Percentiles rank a stretch among this genome's conserved stretches.
These are phyloP conservation scores for Pollimyrus isidori DNA, from an alignment of 2,113 vertebrate species.

Conservation along the genomic window DNA sequence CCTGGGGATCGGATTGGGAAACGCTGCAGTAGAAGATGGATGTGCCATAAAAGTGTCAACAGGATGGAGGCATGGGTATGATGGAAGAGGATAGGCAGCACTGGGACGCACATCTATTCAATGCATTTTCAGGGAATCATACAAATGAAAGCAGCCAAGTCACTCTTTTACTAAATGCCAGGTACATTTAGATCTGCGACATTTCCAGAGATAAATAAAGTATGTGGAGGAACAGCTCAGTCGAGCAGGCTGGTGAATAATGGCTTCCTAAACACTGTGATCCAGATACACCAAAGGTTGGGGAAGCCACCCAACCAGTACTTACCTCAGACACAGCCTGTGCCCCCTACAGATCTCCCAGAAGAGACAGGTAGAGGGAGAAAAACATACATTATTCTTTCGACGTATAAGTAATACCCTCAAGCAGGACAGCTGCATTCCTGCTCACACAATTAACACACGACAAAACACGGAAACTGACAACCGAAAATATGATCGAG, in stretches of 20 bases:
- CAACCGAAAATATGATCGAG: neutral
- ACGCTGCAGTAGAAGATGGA: neutral
- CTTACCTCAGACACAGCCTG: slow-evolving; percentile 58
- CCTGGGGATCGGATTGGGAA: neutral
- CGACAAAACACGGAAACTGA: neutral
- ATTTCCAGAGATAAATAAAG: neutral
- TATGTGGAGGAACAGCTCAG: neutral
- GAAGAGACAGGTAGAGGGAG: slow-evolving; percentile 15
- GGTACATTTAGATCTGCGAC: neutral
- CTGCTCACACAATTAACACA: neutral
- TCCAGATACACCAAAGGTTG: neutral
- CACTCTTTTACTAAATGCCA: neutral
- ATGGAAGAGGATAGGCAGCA: neutral
- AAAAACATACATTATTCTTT: slow-evolving; percentile 31
- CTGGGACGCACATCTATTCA: neutral
- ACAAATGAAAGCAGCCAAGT: neutral
- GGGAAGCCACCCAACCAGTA: slow-evolving; percentile 6
- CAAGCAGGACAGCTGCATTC: neutral
- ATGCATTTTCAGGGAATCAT: neutral
- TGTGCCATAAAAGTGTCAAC: neutral
- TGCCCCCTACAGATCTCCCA: slow-evolving; percentile 51
- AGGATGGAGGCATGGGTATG: neutral
- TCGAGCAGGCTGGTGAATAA: neutral
- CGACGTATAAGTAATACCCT: neutral
- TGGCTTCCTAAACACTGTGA: neutral